Conservation (phyloP, 2,113 vertebrate species). For the Regulus satrapa region DNA sequence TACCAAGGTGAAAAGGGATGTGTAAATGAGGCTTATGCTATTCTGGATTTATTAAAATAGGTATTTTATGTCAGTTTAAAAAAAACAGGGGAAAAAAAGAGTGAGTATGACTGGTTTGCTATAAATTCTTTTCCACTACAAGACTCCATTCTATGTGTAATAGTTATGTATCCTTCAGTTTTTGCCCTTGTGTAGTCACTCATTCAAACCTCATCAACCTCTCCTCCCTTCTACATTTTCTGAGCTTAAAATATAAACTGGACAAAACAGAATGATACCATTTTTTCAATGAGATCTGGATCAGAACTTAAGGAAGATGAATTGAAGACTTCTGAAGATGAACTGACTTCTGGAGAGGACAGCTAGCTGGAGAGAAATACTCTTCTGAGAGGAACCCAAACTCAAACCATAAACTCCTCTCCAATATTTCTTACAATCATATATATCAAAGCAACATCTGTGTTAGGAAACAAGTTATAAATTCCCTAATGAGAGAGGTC, state of each 20-base stretch:
- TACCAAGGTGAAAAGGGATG: background rate
- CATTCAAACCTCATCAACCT: background rate
- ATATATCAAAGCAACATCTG: background rate
- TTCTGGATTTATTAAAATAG: background rate
- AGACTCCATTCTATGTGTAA: background rate
- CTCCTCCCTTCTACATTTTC: background rate
- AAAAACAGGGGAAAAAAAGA: background rate
- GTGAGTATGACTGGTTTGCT: background rate
- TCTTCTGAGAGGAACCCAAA: background rate
- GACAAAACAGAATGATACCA: background rate
- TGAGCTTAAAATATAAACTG: background rate
- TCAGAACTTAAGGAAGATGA: background rate
- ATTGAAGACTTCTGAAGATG: too few species aligned
- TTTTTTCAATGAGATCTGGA: background rate
- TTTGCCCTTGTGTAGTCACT: background rate
- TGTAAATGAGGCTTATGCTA: background rate
- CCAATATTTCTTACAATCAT: background rate
- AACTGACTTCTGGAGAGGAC: background rate
- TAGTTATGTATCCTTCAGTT: background rate
- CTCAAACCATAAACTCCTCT: background rate
- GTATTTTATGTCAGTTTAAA: background rate
- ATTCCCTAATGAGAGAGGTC: background rate
- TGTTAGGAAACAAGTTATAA: background rate
- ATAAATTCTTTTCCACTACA: background rate
- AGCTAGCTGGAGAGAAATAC: background rate